Conservation (phyloP, 2,797 vertebrate genomes). For the Cossypha caffra region DNA sequence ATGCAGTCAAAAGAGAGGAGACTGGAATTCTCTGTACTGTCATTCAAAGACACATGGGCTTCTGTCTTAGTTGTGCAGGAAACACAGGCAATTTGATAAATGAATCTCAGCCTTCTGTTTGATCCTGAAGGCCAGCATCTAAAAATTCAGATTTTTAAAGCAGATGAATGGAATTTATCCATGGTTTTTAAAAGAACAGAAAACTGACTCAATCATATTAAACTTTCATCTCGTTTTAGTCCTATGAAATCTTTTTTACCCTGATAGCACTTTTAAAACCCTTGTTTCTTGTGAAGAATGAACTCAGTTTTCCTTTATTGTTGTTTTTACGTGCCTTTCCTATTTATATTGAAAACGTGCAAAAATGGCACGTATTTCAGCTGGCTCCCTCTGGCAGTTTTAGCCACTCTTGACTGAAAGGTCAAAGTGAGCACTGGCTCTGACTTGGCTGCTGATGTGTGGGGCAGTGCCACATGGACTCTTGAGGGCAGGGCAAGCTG, state of each 20-base stretch:
- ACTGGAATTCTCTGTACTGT: not conserved
- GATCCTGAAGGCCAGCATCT: not conserved
- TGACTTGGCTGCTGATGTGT: not conserved
- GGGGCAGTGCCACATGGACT: not conserved
- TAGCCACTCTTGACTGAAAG: not conserved
- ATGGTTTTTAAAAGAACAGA: not conserved
- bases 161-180: not conserved
- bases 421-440: not conserved
- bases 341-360: not conserved
- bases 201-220: not conserved
- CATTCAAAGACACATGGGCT: not conserved
- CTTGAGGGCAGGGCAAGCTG: not conserved
- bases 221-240: not conserved
- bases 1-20: not conserved
- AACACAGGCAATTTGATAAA: not conserved
- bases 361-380: not conserved
- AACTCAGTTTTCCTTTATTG: not conserved
- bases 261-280: not conserved
- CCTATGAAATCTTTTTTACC: not conserved
- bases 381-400: not conserved
- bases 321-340: not conserved
- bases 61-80: not conserved
- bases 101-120: not conserved
- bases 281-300: not conserved
- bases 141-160: not conserved